Evolutionary conservation across 23 tunicate species (phyloP).

Genomic region (Oikopleura albicans): DNA sequence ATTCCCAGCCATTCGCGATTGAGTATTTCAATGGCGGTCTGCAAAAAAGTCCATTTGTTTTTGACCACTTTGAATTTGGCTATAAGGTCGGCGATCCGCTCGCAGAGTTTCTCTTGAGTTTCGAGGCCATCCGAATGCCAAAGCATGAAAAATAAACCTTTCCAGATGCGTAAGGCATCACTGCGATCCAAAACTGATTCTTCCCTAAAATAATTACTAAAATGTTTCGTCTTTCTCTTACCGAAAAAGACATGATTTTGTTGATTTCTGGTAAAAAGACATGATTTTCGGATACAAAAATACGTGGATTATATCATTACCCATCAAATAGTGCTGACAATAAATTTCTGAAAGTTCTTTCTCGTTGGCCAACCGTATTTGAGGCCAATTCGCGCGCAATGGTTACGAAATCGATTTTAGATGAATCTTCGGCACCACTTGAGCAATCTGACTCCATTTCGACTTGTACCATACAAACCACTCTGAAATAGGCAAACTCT

Average conservation of each 20-base stretch:
- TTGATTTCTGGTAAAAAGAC: neutral
- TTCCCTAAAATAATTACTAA: no score
- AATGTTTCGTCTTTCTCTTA: no score
- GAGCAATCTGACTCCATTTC: no score
- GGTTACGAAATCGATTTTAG: neutral
- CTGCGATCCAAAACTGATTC: neutral
- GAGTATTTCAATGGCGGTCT: conserved; percentile 41
- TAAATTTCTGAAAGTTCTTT: neutral
- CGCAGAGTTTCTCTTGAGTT: conserved; percentile 67
- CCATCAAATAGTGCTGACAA: no score
- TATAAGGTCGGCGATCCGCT: conserved; percentile 40
- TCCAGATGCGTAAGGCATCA: conserved; percentile 25
- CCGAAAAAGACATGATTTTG: no score
- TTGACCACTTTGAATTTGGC: neutral
- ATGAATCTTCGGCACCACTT: no score
- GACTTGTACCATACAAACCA: no score
- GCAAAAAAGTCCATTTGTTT: neutral
- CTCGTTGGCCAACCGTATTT: neutral
- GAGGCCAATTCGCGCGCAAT: neutral
- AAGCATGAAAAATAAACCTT: conserved; percentile 81
- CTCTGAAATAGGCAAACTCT: no score
- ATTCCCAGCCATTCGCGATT: conserved; percentile 79
- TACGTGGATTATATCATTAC: no score
- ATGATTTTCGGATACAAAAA: no score
- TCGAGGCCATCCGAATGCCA: conserved; percentile 94